Conservation (phyloP, 2,888 invertebrate genomes). For the Ectropis crepuscularia region DNA sequence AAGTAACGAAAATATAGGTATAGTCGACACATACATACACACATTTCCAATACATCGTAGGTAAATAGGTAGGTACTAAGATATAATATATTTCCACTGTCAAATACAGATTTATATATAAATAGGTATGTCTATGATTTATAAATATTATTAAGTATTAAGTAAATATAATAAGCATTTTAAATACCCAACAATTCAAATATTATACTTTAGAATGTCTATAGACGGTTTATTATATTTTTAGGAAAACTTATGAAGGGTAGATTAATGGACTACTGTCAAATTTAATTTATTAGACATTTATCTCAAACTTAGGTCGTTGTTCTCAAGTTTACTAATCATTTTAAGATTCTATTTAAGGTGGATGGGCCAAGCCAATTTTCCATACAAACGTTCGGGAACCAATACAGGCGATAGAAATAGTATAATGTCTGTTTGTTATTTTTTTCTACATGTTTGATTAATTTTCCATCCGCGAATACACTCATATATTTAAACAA, state of each 20-base stretch:
- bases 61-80: slow-evolving; percentile 1
- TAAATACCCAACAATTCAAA: slow-evolving; percentile 8
- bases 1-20: slow-evolving; percentile 9
- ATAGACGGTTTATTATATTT: slow-evolving; percentile 31
- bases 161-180: neutral
- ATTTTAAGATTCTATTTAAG: too few species aligned
- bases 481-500: too few species aligned
- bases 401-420: too few species aligned
- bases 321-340: slow-evolving; percentile 7
- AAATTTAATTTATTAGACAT: slow-evolving; percentile 23
- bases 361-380: too few species aligned
- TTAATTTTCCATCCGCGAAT: too few species aligned
- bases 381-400: too few species aligned
- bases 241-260: slow-evolving; percentile 17
- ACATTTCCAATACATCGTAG: slow-evolving; percentile 13
- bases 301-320: slow-evolving; percentile 22
- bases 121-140: neutral
- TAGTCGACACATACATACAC: neutral
- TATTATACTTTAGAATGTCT: slow-evolving; percentile 12
- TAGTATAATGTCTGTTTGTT: too few species aligned
- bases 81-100: slow-evolving; percentile 72
- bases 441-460: too few species aligned
- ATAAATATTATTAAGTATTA: neutral
- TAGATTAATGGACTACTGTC: slow-evolving; percentile 33
- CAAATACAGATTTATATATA: slow-evolving; percentile 47